Base-by-base conservation (phyloP, 2,797 vertebrate species). In the Poecile montanus region DNA sequence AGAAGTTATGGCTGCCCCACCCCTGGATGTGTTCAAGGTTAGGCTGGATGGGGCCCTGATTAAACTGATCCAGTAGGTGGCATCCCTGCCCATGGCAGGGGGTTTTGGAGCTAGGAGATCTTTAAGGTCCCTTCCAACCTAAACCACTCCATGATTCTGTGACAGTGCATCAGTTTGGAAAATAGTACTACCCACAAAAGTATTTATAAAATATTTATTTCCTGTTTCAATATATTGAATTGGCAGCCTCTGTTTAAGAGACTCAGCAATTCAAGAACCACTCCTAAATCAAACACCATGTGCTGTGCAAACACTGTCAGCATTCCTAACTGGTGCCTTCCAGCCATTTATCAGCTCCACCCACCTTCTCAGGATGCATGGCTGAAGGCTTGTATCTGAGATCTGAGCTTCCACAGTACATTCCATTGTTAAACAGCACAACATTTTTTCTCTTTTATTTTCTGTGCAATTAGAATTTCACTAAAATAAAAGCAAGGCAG, bases 241-340 rank as follows among this genome's bases (percentile, higher is more conserved):
- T 62, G 34, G 17, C 51, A 48, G 22, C 40, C 63, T 93, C 51
- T 80, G 17, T 50, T 88, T 71, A 62, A 51, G 36, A 85, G 13
- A 44, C 21, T 73, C 80, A 40, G 42, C 34, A 27, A 16, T 15
- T 68, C 53, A 40, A 61, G 50, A 90, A 51, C 86, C 95, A 76
- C 96, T 76, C 95, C 93, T 85, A 96, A 92, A 47, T 51, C 84
- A 95, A 95, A 95, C 61, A 94, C 51, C 48, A 10, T 5, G 34
- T 1, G 20, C 68, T 85, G 25, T 23, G 62, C 89, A 96, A 96
- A 96, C 77, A 91, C 29, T 44, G 1, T 10, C 4, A 4, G 9
- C 68, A n/a, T 85, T 89, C 54, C 56, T 74, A 53, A 53, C n/a
- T 5, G 4, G 12, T 66, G 34, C 79, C 32, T 93, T 63, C 61